Percentiles rank a stretch among this genome's conserved stretches.
These are phyloP conservation scores for Calliopum simillimum DNA, from an alignment of 2,888 invertebrate genomes.

Conservation along the genomic window DNA sequence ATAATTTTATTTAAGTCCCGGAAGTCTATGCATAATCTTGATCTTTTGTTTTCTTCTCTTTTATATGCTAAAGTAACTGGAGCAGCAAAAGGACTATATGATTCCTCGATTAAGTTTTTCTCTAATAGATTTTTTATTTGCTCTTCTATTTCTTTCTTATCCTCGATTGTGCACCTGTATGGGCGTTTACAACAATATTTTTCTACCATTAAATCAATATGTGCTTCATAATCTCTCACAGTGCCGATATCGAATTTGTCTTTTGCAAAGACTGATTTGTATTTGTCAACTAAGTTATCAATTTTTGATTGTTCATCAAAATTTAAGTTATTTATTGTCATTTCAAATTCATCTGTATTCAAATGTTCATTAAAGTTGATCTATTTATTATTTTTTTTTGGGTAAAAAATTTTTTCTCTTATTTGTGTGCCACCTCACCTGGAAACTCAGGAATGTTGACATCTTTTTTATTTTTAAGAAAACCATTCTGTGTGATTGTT, in stretches of 20 bases:
- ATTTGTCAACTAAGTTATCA: no score
- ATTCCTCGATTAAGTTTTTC: slow-evolving; percentile 43
- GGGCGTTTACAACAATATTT: slow-evolving; percentile 13
- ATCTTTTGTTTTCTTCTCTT: slow-evolving; percentile 47
- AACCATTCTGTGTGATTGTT: no score
- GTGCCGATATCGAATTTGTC: slow-evolving; percentile 10
- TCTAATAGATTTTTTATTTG: slow-evolving; percentile 42
- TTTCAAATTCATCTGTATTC: no score
- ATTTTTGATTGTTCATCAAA: no score
- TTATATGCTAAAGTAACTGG: slow-evolving; percentile 47
- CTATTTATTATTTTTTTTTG: no score
- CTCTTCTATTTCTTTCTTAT: slow-evolving; percentile 38
- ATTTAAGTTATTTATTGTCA: no score
- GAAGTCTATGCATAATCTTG: slow-evolving; percentile 43
- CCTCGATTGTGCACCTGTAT: background rate
- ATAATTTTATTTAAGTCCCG: slow-evolving; percentile 44
- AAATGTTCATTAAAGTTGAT: no score
- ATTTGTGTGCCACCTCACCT: no score
- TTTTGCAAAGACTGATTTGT: background rate
- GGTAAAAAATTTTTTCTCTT: no score
- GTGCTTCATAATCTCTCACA: slow-evolving; percentile 10
- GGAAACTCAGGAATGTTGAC: no score
- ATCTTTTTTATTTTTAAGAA: no score
- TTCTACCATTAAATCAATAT: background rate
- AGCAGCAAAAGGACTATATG: slow-evolving; percentile 45